These are phyloP conservation scores for Sphenopsis melanotis DNA, from an alignment of 2,797 vertebrate species.

Conservation along the genomic window DNA sequence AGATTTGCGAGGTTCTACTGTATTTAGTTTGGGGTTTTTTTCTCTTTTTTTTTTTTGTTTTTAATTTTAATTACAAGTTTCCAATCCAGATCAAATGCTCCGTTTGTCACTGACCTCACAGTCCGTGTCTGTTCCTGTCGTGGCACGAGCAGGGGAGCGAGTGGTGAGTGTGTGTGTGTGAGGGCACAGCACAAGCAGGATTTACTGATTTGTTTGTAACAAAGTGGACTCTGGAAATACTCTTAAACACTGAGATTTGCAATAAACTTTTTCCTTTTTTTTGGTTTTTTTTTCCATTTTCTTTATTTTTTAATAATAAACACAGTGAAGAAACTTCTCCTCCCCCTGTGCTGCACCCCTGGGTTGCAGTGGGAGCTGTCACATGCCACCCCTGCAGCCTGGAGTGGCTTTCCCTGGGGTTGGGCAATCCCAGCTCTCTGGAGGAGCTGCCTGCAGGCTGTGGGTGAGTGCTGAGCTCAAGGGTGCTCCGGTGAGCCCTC, in stretches of 20 bases:
- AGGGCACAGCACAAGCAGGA: conserved; percentile 37
- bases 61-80: conserved; percentile 21
- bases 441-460: neutral
- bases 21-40: neutral
- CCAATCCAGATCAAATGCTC: conserved; percentile 50
- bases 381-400: neutral
- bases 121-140: conserved; percentile 46
- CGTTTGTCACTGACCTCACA: conserved; percentile 67
- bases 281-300: no score
- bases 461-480: neutral
- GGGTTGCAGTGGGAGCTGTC: neutral
- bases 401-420: neutral
- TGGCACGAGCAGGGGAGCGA: conserved; percentile 56
- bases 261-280: conserved; percentile 67
- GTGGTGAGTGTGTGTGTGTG: conserved; percentile 52
- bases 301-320: neutral
- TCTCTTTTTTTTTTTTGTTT: neutral
- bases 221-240: conserved; percentile 69
- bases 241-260: conserved; percentile 73
- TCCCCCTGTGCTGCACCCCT: neutral
- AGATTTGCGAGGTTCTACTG: conserved; percentile 58
- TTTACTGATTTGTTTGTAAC: conserved; percentile 54
- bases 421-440: neutral
- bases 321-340: neutral
- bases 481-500: neutral